phyloP scores from a whole-genome alignment of 2,888 invertebrate species.

The Geotrupes spiniger region DNA sequence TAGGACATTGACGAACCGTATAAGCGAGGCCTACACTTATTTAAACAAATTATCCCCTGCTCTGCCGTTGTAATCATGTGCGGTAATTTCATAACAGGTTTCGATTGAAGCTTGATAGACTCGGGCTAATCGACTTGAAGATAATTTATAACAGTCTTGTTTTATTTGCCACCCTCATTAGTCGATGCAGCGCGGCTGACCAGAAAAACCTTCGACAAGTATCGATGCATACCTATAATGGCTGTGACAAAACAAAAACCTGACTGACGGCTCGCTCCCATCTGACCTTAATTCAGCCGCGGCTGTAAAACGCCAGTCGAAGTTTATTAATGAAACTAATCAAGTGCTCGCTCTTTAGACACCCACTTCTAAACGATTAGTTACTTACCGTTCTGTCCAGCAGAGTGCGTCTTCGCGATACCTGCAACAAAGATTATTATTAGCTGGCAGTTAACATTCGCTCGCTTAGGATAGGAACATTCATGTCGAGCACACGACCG shows the following conservation, averaged over 20 bases:
- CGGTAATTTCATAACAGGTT: slow-evolving; percentile 51
- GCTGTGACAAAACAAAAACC: slow-evolving; percentile 50
- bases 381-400: slow-evolving; percentile 82
- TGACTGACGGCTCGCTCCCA: slow-evolving; percentile 43
- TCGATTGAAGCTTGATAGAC: slow-evolving; percentile 50
- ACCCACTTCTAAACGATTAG: slow-evolving; percentile 28
- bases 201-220: slow-evolving; percentile 45
- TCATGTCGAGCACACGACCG: neutral
- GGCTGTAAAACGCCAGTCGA: slow-evolving; percentile 15
- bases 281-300: slow-evolving; percentile 28
- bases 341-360: slow-evolving; percentile 31
- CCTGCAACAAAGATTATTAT: slow-evolving; percentile 61
- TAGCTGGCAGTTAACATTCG: slow-evolving; percentile 30
- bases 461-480: neutral
- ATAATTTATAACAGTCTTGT: slow-evolving; percentile 50
- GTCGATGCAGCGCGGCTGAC: slow-evolving; percentile 40
- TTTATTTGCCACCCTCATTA: slow-evolving; percentile 51
- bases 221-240: slow-evolving; percentile 48
- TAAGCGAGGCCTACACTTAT: slow-evolving; percentile 24
- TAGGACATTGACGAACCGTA: slow-evolving; percentile 26
- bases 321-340: slow-evolving; percentile 31
- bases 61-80: slow-evolving; percentile 45
- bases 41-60: slow-evolving; percentile 47
- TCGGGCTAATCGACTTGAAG: slow-evolving; percentile 48
- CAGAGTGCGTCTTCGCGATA: slow-evolving; percentile 85